phyloP scores from a whole-genome alignment of 2,888 invertebrate species.

The Nomada ferruginata region DNA sequence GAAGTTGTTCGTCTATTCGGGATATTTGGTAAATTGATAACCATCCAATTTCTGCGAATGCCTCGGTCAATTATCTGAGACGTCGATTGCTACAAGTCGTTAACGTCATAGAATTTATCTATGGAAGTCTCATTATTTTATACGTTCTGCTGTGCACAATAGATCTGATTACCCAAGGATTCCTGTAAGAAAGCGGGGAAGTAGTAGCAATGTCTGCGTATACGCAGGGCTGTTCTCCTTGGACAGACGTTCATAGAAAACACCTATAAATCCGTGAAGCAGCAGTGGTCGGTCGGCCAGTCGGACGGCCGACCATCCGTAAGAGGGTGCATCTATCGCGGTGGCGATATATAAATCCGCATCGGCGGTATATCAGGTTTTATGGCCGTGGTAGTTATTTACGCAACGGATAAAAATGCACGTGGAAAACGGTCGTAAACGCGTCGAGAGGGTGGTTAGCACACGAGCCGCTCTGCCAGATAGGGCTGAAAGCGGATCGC shows the following conservation, averaged over 20 bases:
- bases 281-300: slow-evolving; percentile 43
- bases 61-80: no score
- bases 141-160: neutral
- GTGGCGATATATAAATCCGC: slow-evolving; percentile 78
- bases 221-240: slow-evolving; percentile 32
- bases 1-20: neutral
- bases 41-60: no score
- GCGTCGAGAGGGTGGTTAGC: slow-evolving; percentile 62
- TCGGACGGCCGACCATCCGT: slow-evolving; percentile 51
- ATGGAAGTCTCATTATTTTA: neutral
- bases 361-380: slow-evolving; percentile 79
- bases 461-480: slow-evolving; percentile 39
- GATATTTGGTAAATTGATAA: no score
- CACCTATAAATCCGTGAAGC: slow-evolving; percentile 64
- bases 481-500: slow-evolving; percentile 49
- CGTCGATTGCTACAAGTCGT: no score
- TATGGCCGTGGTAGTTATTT: slow-evolving; percentile 78
- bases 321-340: slow-evolving; percentile 69
- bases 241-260: slow-evolving; percentile 48
- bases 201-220: slow-evolving; percentile 11
- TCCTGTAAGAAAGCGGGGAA: slow-evolving; percentile 6
- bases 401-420: slow-evolving; percentile 78
- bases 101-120: no score
- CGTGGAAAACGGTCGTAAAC: slow-evolving; percentile 77
- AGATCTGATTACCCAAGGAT: neutral